Percentiles rank a stretch among this genome's conserved stretches.
phyloP scores from a whole-genome alignment of 2,797 vertebrate species.

The Melopsittacus undulatus region DNA sequence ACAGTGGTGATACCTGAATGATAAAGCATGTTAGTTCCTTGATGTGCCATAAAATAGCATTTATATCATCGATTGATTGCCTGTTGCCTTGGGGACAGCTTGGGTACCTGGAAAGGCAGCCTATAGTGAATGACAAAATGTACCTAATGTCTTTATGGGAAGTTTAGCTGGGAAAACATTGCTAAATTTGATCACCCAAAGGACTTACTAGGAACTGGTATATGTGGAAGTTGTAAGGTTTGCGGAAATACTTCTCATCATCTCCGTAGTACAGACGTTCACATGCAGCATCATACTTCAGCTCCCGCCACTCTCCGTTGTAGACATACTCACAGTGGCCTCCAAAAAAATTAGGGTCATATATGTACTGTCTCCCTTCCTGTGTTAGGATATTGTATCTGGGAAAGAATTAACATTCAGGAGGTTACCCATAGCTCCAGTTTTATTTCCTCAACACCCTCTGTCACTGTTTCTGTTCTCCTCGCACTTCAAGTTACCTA shows the following conservation, averaged over 20 bases:
- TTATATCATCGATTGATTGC: not conserved
- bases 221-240: slow-evolving; percentile 89
- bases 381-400: slow-evolving; percentile 86
- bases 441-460: not conserved
- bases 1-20: not conserved
- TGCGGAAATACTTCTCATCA: slow-evolving; percentile 90
- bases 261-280: slow-evolving; percentile 88
- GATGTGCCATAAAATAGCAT: not conserved
- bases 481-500: fast-evolving
- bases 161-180: not conserved
- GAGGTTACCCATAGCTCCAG: not conserved
- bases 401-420: not conserved
- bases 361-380: slow-evolving; percentile 72
- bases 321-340: slow-evolving; percentile 91
- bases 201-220: slow-evolving; percentile 87
- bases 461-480: not conserved
- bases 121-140: not conserved
- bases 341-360: slow-evolving; percentile 85
- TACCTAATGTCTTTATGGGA: not conserved
- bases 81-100: not conserved
- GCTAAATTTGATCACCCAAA: fast-evolving
- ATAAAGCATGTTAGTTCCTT: not conserved
- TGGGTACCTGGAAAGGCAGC: not conserved
- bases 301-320: slow-evolving; percentile 91
- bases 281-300: slow-evolving; percentile 85